These are phyloP conservation scores for Drosophila tanythrix DNA, from an alignment of 2,888 invertebrate genomes.

Conservation along the genomic window DNA sequence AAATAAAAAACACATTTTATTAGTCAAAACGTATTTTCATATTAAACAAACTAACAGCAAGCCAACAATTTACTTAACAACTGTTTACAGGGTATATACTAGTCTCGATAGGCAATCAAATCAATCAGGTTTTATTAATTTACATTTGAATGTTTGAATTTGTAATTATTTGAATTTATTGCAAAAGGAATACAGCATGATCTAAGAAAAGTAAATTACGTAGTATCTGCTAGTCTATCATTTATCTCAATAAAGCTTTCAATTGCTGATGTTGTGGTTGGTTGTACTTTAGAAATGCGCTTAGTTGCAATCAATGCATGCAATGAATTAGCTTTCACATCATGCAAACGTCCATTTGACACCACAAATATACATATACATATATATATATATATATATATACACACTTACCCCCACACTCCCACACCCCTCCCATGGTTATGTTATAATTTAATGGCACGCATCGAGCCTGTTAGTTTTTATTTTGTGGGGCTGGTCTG, in stretches of 20 bases:
- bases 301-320: slow-evolving; percentile 27
- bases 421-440: too few relatives aligned
- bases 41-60: not conserved
- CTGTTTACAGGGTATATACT: not conserved
- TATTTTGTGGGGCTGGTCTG: not conserved
- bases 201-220: too few relatives aligned
- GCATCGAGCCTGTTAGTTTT: slow-evolving; percentile 31
- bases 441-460: slow-evolving; percentile 32
- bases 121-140: not conserved
- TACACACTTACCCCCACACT: not conserved
- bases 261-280: slow-evolving; percentile 4
- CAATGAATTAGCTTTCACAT: slow-evolving; percentile 20
- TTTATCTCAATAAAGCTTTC: too few relatives aligned
- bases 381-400: not conserved
- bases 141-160: not conserved
- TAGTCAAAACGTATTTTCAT: not conserved
- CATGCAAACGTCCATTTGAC: slow-evolving; percentile 6
- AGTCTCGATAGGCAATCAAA: not conserved
- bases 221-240: not conserved
- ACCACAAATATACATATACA: not conserved
- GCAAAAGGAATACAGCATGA: too few relatives aligned
- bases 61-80: not conserved
- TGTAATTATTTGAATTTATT: not conserved
- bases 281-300: slow-evolving; percentile 13
- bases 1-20: not conserved